Evolutionary conservation across 2,797 vertebrate species (phyloP).

Genomic region (Anableps anableps): DNA sequence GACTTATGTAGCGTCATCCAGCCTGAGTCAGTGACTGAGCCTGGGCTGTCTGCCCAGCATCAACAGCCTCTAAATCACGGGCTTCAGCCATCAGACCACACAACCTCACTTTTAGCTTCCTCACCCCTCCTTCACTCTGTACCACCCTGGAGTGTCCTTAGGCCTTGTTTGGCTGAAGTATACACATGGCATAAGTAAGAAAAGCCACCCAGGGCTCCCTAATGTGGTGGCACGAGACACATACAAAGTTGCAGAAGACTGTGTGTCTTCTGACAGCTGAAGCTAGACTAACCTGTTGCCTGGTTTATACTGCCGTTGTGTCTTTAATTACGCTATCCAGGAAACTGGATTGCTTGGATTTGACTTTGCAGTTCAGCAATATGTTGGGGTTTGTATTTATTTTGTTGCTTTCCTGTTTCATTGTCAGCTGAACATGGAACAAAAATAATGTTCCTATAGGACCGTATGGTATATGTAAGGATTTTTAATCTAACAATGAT

Average conservation of each 20-base stretch:
- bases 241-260: constrained; percentile 61
- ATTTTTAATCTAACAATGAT: neutral
- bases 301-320: constrained; percentile 41
- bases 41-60: constrained; percentile 80
- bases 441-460: neutral
- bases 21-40: constrained; percentile 79
- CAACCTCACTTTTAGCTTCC: constrained; percentile 71
- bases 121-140: constrained; percentile 64
- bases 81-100: constrained; percentile 80
- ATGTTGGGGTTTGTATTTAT: constrained; percentile 5
- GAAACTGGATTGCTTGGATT: constrained; percentile 51
- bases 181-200: constrained; percentile 79
- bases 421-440: neutral
- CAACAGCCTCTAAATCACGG: constrained; percentile 85
- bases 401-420: neutral
- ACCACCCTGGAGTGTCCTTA: constrained; percentile 81
- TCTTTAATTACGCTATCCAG: constrained; percentile 39
- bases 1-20: constrained; percentile 81
- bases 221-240: constrained; percentile 71
- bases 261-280: constrained; percentile 69
- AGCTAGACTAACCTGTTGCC: constrained; percentile 48
- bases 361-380: constrained; percentile 33
- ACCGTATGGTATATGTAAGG: neutral
- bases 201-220: constrained; percentile 78
- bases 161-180: constrained; percentile 77